These are phyloP conservation scores for Amphipyra berbera DNA, from an alignment of 2,888 invertebrate genomes.

Conservation along the genomic window DNA sequence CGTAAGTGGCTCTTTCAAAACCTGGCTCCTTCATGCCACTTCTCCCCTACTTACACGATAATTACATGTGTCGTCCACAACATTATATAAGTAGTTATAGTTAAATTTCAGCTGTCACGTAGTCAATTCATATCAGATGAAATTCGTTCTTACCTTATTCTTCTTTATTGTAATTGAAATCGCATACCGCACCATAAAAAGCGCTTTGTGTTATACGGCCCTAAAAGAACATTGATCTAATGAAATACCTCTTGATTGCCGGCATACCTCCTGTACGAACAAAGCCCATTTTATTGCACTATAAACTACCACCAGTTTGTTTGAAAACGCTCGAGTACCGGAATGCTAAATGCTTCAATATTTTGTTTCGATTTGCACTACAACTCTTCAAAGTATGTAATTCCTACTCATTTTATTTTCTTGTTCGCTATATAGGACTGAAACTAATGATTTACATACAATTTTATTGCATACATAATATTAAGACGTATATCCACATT, in stretches of 20 bases:
- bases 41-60: too few relatives aligned
- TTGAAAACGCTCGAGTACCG: slow-evolving; percentile 16
- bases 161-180: slow-evolving; percentile 9
- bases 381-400: not conserved
- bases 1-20: too few relatives aligned
- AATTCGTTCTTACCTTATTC: too few relatives aligned
- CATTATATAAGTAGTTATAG: too few relatives aligned
- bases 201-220: slow-evolving; percentile 59
- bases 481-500: too few relatives aligned
- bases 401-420: slow-evolving; percentile 1
- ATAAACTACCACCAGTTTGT: slow-evolving; percentile 25
- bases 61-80: too few relatives aligned
- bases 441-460: too few relatives aligned
- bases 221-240: slow-evolving; percentile 69
- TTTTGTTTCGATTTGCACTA: slow-evolving; percentile 15
- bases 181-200: slow-evolving; percentile 48
- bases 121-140: too few relatives aligned
- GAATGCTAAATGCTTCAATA: slow-evolving; percentile 21
- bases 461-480: too few relatives aligned
- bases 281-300: slow-evolving; percentile 35
- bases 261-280: slow-evolving; percentile 40
- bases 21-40: too few relatives aligned
- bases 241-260: slow-evolving; percentile 65
- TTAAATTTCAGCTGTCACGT: too few relatives aligned
- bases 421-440: not conserved